Conservation (phyloP, 2,797 vertebrate genomes). For the Meda fulgida region DNA sequence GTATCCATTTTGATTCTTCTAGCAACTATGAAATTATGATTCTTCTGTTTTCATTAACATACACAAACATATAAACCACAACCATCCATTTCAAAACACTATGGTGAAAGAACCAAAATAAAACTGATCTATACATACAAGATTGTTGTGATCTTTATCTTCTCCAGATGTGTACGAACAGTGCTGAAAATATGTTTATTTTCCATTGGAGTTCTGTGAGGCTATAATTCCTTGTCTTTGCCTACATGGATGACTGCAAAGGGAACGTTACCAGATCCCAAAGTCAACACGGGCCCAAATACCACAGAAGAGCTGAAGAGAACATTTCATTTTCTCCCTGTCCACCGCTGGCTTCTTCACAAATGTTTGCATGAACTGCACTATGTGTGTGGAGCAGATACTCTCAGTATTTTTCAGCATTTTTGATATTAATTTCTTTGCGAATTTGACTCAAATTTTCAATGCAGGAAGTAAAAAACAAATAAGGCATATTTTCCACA, state of each 20-base stretch:
- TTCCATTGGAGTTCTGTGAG: slow-evolving; percentile 40
- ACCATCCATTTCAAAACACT: slow-evolving; percentile 13
- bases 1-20: not conserved
- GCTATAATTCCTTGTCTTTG: slow-evolving; percentile 39
- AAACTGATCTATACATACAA: slow-evolving; percentile 20
- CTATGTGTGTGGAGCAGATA: not conserved
- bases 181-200: slow-evolving; percentile 29
- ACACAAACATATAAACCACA: slow-evolving; percentile 29
- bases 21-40: not conserved
- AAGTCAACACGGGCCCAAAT: slow-evolving; percentile 45
- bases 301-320: slow-evolving; percentile 21
- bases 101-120: slow-evolving; percentile 32
- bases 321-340: slow-evolving; percentile 11
- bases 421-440: not conserved
- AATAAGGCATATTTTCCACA: not conserved
- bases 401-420: too few species aligned
- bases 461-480: not conserved
- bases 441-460: not conserved
- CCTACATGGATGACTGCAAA: slow-evolving; percentile 35
- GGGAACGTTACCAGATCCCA: slow-evolving; percentile 43
- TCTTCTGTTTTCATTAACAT: not conserved
- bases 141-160: slow-evolving; percentile 22
- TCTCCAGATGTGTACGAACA: slow-evolving; percentile 43
- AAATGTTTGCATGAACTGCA: not conserved
- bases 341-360: not conserved